These are phyloP conservation scores for Zosterops borbonicus DNA, from an alignment of 2,113 vertebrate genomes.

Conservation along the genomic window DNA sequence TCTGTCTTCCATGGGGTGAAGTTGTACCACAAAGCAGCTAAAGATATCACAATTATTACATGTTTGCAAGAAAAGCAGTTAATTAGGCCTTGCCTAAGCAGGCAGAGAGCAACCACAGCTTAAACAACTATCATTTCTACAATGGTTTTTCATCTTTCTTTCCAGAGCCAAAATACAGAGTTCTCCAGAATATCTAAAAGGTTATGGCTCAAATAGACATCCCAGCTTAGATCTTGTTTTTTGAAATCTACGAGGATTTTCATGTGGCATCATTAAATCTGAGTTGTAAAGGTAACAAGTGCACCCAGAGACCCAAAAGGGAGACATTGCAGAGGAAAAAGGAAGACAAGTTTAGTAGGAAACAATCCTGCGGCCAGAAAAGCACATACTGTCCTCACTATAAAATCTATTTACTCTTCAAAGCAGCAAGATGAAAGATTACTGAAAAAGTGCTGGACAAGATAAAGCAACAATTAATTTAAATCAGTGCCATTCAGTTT, in stretches of 20 bases:
- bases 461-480: background rate
- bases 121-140: background rate
- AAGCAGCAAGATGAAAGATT: background rate
- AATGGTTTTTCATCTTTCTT: background rate
- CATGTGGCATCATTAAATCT: background rate
- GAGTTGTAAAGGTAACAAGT: background rate
- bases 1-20: constrained; percentile 44
- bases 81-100: constrained; percentile 45
- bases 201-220: background rate
- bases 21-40: constrained; percentile 58
- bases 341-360: background rate
- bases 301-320: background rate
- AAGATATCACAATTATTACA: constrained; percentile 69
- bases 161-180: background rate
- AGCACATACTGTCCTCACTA: background rate
- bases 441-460: background rate
- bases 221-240: background rate
- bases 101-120: background rate
- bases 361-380: background rate
- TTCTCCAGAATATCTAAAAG: background rate
- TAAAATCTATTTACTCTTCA: background rate
- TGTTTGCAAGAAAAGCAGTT: constrained; percentile 35
- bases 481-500: background rate
- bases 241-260: background rate
- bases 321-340: background rate